phyloP scores from a whole-genome alignment of 2,888 invertebrate genomes.

The Notodonta ziczac region DNA sequence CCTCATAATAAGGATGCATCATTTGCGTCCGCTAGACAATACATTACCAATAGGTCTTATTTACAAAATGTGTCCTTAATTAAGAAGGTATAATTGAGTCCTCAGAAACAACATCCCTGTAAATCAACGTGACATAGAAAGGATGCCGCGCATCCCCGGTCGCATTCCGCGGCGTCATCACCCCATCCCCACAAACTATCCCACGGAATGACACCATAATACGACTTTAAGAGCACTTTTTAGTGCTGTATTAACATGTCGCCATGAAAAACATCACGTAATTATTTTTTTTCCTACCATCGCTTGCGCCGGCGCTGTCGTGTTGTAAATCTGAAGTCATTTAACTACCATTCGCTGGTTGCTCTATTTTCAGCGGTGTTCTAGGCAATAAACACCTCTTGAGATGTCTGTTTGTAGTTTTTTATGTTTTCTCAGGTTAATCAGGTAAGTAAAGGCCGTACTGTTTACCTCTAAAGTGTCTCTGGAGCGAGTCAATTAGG shows the following conservation, averaged over 20 bases:
- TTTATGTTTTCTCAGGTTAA: not conserved
- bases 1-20: too few species aligned
- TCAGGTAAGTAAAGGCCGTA: not conserved
- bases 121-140: conserved; percentile 9
- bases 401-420: not conserved
- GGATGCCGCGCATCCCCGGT: conserved; percentile 9
- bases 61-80: too few species aligned
- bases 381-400: not conserved
- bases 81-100: too few species aligned
- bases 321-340: conserved; percentile 59
- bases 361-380: conserved; percentile 33
- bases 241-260: conserved; percentile 39
- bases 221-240: conserved; percentile 24
- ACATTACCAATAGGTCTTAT: too few species aligned
- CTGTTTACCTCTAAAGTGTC: not conserved
- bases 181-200: conserved; percentile 38
- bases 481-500: not conserved
- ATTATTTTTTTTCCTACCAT: conserved; percentile 43
- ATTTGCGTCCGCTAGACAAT: too few species aligned
- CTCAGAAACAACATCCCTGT: not conserved
- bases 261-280: conserved; percentile 37
- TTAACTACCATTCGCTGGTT: conserved; percentile 59
- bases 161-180: conserved; percentile 34
- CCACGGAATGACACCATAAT: conserved; percentile 47
- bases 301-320: conserved; percentile 45